Evolutionary conservation across 1,140 invertebrate species (phyloP), one percentile per base, ranked within the genome.

Genomic region (Caenorhabditis elegans): DNA sequence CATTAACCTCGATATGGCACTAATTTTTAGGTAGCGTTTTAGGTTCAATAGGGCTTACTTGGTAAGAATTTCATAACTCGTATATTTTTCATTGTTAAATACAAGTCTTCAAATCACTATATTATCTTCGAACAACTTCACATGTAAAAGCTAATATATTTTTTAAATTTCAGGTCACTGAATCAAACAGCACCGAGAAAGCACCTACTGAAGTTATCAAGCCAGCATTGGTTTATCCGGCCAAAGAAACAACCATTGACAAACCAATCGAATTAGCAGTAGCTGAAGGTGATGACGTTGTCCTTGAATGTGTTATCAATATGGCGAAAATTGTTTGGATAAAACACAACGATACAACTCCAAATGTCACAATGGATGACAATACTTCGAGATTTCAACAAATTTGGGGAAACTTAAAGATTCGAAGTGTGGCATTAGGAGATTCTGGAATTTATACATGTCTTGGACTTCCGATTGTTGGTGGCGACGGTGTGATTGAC

Each of bases 231-330:
- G 55, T 82, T 8, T 78, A 48, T 31, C 81, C 76, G 0, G 15
- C 55, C n/a, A 80, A 81, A 24, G 28, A 78, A 15, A 39, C 81
- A 11, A 55, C 78, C 17, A 39, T 82, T 2, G 78, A 79, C 5
- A 86, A 81, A 77, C 86, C 22, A 46, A 84, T 83, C 49, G 79
- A 70, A 17, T 65, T 55, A 49, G 70, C 87, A 49, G 86, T 87
- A 13, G 86, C 86, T 0, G 83, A 79, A 22, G 86, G 86, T 4
- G 85, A 87, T 53, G 84, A 76, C 26, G 79, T 80, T 8, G 24
- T 87, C 46, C 70, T 87, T 5, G 86, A 87, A 70, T 87, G 86
- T 75, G 86, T 87, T 6, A 86, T 87, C 46, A 81, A 78, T 65
- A 83, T 85, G 31, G 85, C 82, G 1, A 84, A 86, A 70, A 70